Percentiles rank a stretch among this genome's conserved stretches.
Conservation (phyloP, 2,113 vertebrate species). For the Heliornis fulica region DNA sequence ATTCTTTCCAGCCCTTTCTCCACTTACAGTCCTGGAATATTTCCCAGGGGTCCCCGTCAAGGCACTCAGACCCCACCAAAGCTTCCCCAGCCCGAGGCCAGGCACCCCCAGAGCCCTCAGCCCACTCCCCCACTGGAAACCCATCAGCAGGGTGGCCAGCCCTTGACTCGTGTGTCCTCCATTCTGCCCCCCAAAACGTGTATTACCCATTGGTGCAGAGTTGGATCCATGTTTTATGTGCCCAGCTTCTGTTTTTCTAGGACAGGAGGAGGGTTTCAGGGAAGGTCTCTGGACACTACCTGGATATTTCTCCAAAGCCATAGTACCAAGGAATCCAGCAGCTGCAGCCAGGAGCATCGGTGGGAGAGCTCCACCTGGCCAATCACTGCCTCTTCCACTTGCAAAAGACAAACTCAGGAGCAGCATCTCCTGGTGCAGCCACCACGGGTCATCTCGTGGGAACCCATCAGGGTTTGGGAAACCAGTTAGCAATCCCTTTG, state of each 20-base stretch:
- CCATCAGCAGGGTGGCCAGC: background rate
- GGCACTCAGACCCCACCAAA: background rate
- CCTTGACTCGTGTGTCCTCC: background rate
- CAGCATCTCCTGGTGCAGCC: background rate
- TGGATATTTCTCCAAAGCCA: background rate
- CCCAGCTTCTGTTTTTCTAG: background rate
- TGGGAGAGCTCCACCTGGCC: background rate
- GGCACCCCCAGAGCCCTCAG: background rate
- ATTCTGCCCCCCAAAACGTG: background rate
- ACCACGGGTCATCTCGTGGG: background rate
- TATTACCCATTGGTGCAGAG: background rate
- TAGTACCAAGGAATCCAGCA: background rate
- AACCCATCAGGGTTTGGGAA: background rate
- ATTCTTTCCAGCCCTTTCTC: background rate
- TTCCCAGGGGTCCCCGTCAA: rapidly evolving
- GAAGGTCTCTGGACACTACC: background rate
- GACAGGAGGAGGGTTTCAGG: background rate
- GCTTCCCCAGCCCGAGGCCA: background rate
- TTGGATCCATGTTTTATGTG: background rate
- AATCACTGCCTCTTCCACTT: no score
- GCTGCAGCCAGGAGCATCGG: rapidly evolving
- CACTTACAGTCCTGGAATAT: background rate
- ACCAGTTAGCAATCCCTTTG: background rate
- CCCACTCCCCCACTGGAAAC: background rate
- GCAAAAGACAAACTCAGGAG: rapidly evolving